These are phyloP conservation scores for Hermetia illucens DNA, from an alignment of 1,140 invertebrate genomes.

Conservation along the genomic window DNA sequence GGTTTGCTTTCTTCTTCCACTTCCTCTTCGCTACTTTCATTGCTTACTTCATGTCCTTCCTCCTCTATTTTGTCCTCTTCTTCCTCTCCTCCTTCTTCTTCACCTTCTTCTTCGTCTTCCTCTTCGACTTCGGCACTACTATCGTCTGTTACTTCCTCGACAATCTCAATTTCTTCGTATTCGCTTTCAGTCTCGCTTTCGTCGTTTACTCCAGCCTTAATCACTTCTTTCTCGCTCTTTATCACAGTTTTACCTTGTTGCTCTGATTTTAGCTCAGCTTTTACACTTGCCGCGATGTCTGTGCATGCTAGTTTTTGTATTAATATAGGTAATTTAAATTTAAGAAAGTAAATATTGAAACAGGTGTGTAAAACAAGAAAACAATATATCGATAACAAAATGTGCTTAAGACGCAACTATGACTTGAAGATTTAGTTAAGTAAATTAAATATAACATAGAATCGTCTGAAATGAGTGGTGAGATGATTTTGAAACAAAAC, in stretches of 20 bases:
- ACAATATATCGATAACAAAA: no score
- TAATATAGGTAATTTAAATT: not conserved
- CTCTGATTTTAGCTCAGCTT: slow-evolving; percentile 19
- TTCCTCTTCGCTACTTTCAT: slow-evolving; percentile 1
- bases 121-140: slow-evolving; percentile 29
- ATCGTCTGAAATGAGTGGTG: no score
- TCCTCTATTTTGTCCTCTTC: slow-evolving; percentile 8
- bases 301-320: slow-evolving; percentile 34
- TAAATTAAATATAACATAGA: no score
- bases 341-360: not conserved
- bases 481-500: slow-evolving; percentile 1
- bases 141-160: slow-evolving; percentile 11
- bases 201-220: not conserved
- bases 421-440: no score
- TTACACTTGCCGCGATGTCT: slow-evolving; percentile 39
- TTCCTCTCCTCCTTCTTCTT: slow-evolving; percentile 21
- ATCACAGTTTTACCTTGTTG: slow-evolving; percentile 1
- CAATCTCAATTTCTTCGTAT: not conserved
- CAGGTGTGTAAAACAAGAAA: no score
- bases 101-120: slow-evolving; percentile 27
- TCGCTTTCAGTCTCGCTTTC: not conserved
- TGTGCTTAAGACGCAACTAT: no score
- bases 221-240: not conserved
- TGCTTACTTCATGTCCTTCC: not conserved
- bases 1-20: not conserved